Base-by-base conservation (phyloP, 2,888 invertebrate species). In the Zygothrica quintamaculata region DNA sequence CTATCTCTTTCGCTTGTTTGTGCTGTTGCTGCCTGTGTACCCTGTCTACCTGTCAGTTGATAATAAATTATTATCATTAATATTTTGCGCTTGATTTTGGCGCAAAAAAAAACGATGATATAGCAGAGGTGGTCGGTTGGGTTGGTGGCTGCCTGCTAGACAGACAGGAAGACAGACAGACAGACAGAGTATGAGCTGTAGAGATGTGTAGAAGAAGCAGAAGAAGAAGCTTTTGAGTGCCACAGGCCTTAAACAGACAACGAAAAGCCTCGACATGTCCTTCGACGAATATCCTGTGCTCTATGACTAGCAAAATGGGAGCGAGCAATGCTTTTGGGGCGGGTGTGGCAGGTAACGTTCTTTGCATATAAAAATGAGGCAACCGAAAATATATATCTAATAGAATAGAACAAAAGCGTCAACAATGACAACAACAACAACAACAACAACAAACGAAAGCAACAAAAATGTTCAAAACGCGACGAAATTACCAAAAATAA, bases 11-110 rank as follows among this genome's bases (percentile, higher is more conserved):
- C n/a, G n/a, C n/a, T n/a, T n/a, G n/a, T n/a, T n/a, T n/a, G n/a
- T n/a, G 37, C 39, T 11, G 7, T 16, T 9, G 16, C 42, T 29
- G 12, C 33, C 46, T 37, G 42, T 22, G 18, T 22, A 22, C 74
- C 22, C 58, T 59, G 59, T 60, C 64, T 71, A 79, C 79, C 79
- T 78, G 78, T 78, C 78, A 78, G 65, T 74, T 60, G 60, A 62
- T 77, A 74, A 78, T 78, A 79, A 78, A 78, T 78, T 78, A 78
- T 78, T 78, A 78, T 78, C 79, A 79, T 78, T 79, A 78, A 79
- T 78, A 79, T 79, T 79, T 78, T 78, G 74, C 74, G 70, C 77
- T 79, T 79, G 79, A 73, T 76, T 76, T 78, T 76, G 71, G 57
- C 62, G 12, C 11, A 40, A 31, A 22, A 22, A 5, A 5, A 34